Percentiles rank a stretch among this genome's conserved stretches.
Conservation (phyloP, 2,888 invertebrate genomes). For the Yponomeuta malinellus region DNA sequence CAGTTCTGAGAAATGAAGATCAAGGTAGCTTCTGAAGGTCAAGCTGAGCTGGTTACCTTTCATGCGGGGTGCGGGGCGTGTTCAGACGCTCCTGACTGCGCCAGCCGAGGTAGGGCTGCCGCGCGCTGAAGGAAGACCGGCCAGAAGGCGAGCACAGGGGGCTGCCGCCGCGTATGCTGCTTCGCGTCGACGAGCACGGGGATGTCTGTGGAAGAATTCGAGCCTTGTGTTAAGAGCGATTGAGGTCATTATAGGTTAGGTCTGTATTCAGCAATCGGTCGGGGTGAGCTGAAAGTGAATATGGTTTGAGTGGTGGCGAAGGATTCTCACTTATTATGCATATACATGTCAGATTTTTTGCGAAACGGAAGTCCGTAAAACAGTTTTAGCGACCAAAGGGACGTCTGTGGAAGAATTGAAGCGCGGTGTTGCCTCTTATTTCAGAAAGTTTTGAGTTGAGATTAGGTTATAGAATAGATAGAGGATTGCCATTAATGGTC, state of each 20-base stretch:
- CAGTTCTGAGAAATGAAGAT: no score
- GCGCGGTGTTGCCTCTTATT: not conserved
- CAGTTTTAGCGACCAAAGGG: not conserved
- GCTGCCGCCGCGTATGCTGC: constrained; percentile 82
- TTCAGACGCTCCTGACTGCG: constrained; percentile 89
- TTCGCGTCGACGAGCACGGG: constrained; percentile 83
- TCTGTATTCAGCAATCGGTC: no score
- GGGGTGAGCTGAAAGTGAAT: no score
- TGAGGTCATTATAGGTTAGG: no score
- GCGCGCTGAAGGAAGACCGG: constrained; percentile 85
- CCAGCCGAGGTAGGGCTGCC: constrained; percentile 94
- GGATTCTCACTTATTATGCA: no score
- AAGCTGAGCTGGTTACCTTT: constrained; percentile 67
- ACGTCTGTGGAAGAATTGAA: not conserved
- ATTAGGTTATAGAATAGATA: no score
- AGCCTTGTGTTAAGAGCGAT: not conserved
- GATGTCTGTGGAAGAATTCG: constrained; percentile 70
- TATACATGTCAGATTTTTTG: no score
- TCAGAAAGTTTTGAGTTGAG: no score
- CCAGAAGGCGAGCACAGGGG: constrained; percentile 80
- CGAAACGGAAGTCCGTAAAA: no score
- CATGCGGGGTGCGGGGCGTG: constrained; percentile 89
- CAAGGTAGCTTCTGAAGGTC: not conserved
- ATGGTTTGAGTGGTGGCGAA: no score
- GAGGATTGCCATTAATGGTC: no score